Base-by-base conservation (phyloP, 1,140 invertebrate species). In the Zaprionus lachaisei region DNA sequence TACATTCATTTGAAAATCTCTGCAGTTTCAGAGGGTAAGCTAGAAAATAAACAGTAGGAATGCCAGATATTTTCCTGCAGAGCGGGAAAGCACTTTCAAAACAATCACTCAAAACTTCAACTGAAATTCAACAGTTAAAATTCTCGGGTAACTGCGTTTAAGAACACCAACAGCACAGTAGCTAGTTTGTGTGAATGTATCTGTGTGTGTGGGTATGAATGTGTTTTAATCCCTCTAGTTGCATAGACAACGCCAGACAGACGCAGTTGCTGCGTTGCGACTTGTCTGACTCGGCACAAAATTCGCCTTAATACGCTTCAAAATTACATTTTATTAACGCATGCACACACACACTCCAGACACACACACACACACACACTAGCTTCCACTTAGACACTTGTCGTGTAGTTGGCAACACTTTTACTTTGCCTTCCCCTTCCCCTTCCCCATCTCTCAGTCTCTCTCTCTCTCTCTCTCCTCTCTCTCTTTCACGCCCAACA, bases 301-400 rank as follows among this genome's bases (percentile, higher is more conserved):
- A 66, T 81, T 75, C 56, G 76, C 82, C 83, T 79, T 85, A 85
- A 85, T 81, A 70, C 79, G 83, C 63, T 85, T 85, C 83, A 85
- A 81, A 85, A 85, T 85, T 85, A 85, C 83, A 85, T 85, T 85
- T 85, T 85, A 85, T 81, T 81, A 85, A 77, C 83, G 83, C 83
- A 85, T 72, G 69, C 83, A 85, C 58, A 70, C 73, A 68, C 58
- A 58, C 41, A 49, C 41, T n/a, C n/a, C 49, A 66, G 14, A 65
- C 60, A 66, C n/a, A n/a, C 49, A 28, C 68, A 60, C 58, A 61
- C 54, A 62, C 26, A 41, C 56, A 41, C 56, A 80, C 58, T 28
- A 37, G 60, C 47, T 44, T 68, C 71, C 71, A 44, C 38, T 47
- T 61, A 73, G 55, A 70, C 62, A 67, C 67, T 71, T 68, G 75